Evolutionary conservation across 2,888 invertebrate genomes (phyloP), one percentile per base, ranked within the genome.

Genomic region (Geophilus truncorum): DNA sequence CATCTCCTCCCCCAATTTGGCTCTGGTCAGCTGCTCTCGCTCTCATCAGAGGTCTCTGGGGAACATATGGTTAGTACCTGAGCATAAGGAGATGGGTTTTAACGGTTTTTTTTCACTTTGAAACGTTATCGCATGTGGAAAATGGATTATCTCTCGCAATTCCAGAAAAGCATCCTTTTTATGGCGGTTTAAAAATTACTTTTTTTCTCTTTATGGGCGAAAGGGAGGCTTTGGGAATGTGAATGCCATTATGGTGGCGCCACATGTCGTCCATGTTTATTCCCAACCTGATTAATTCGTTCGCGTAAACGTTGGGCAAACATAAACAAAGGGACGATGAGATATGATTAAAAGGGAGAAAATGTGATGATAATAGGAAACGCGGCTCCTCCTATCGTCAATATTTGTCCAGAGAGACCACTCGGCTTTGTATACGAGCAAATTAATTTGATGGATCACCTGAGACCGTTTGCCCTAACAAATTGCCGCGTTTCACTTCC

Each of bases 1-100:
- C 70, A 70, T 70, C 70, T 70, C 70, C 70, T 70, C 70, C 70
- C 70, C 70, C 70, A 70, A 70, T 70, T 70, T 70, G 28, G 70
- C 25, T 70, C 70, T 70, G 70, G 70, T 70, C 70, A 70, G 70
- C 70, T 70, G 70, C 70, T 70, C 70, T 70, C 28, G 28, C 70
- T 70, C 70, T 70, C 70, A 70, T 70, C 70, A 70, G 70, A 70
- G 70, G 70, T 70, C 70, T 70, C 70, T 70, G 70, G 70, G 70
- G 70, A 70, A 70, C 70, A 70, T 70, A 70, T 70, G 70, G 70
- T 70, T 70, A 70, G 28, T 70, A 70, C 70, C 70, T 70, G 70
- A n/a, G 70, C 70, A 70, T 28, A 70, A 25, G 70, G 70, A 70
- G 70, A 70, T 70, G 70, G 28, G 70, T 70, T 70, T 23, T 70